Evolutionary conservation across 2,888 invertebrate species (phyloP), one percentile per base, ranked within the genome.

Genomic region (Phania funesta): DNA sequence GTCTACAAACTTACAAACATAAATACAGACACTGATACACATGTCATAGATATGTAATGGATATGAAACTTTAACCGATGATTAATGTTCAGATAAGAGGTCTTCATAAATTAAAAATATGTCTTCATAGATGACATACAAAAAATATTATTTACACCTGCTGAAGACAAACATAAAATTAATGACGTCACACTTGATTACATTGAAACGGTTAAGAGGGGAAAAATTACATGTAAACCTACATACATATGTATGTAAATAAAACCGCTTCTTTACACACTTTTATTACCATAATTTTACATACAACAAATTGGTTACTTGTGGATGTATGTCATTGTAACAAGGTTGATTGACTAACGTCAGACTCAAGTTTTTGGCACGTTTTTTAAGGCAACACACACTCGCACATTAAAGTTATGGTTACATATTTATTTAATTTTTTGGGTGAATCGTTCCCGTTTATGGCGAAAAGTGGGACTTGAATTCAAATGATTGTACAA

Each of bases 361-460:
- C 38, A 29, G 29, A 20, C 24, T 41, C 41, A 29, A 22, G 29
- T 18, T 6, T 54, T 68, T 85, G 88, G 89, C 89, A 88, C 89
- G 88, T 89, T 75, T 71, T 76, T 73, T 87, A 85, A 83, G 84
- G 87, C 84, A 88, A 88, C 84, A 78, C 7, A 29, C 29, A 6
- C 16, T 44, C 52, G n/a, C 16, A 35, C 35, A 64, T 50, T 75
- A 64, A 74, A 64, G 32, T 44, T 29, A 41, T 67, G 41, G 41
- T 75, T 52, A 50, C 35, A 73, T 46, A 46, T 24, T 60, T 48
- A 26, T 56, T 29, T 35, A 70, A 26, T 9, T 62, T n/a, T 60
- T 58, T 77, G 65, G 64, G 67, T 62, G 83, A 85, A 80, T 65
- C 50, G 73, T 71, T 74, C 74, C 74, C 65, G 38, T 71, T 71